Base-by-base conservation (phyloP, 2,888 invertebrate genomes). In the Hedychridium roseum region DNA sequence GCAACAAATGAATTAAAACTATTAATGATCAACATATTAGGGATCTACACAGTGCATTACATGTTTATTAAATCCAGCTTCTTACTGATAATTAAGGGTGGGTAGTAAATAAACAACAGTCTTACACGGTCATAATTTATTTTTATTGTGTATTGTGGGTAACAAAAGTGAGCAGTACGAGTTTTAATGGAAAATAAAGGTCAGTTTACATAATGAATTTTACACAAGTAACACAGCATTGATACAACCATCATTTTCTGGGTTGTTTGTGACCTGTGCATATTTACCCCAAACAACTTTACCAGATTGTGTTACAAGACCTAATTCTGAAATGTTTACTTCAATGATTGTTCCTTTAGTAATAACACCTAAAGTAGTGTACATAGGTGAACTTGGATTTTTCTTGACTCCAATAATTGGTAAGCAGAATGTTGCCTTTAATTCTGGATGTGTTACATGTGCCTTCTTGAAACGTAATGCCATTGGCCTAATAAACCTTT, bases 231-330 rank as follows among this genome's bases (percentile, higher is more conserved):
- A 84, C 51, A 99, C 94, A 75, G 98, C 97, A 83, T 99, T 99
- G 50, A 99, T 97, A 74, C 97, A 98, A 12, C 99, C 99, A 84
- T 99, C 99, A 81, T 99, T 99, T 80, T 99, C 99, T 0, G 99
- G 99, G 82, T 98, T 94, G 80, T 99, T 99, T 0, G 98, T 98
- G 12, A 99, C 97, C 81, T 98, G 99, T 0, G 99, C 99, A 78
- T 96, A 99, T 84, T 99, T 99, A 49, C 98, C 99, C 99, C 99
- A 99, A 1, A 99, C 95, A 36, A 99, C 97, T 86, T 97, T 99
- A 50, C 99, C 99, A 5, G 94, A 92, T 79, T 97, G 97, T 1
- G 99, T 99, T 1, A 99, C 99, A 54, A 99, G 84, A 82, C 99
- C 99, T 54, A 99, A 83, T 81, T 99, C 99, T 3, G 96, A 97